A percentile compares a stretch with the other conserved stretches of the same genome.
phyloP scores from a whole-genome alignment of 35 echinoderm and acorn worm species.

The Ophiothrix spiculata region DNA sequence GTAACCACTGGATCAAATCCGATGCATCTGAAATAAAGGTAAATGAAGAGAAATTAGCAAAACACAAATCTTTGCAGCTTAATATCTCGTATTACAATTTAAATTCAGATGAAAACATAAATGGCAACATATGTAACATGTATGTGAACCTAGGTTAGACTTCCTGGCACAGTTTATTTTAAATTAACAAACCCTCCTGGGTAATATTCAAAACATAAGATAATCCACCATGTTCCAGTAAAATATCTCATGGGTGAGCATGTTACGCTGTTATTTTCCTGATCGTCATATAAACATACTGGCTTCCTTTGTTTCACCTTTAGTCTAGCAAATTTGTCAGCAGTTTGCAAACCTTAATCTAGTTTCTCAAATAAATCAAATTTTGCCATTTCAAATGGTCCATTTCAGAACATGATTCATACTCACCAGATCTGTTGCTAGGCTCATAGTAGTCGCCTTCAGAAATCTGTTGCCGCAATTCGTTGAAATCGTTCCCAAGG shows the following conservation, averaged over 20 bases:
- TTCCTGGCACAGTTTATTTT: neutral
- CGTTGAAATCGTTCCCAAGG: slow-evolving; percentile 54
- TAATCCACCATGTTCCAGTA: neutral
- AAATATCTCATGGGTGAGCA: no score
- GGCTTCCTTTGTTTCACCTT: neutral
- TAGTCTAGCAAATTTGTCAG: neutral
- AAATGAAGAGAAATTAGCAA: slow-evolving; percentile 16
- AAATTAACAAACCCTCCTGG: neutral
- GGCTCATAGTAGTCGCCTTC: slow-evolving; percentile 71
- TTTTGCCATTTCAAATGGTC: neutral
- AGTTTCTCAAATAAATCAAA: neutral
- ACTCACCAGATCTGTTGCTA: slow-evolving; percentile 48
- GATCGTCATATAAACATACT: neutral
- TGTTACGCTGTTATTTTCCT: no score
- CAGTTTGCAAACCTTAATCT: neutral
- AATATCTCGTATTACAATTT: neutral
- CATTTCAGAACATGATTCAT: neutral
- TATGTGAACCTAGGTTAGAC: neutral
- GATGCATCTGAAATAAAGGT: slow-evolving; percentile 63
- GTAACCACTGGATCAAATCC: slow-evolving; percentile 60
- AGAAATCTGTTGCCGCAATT: slow-evolving; percentile 65
- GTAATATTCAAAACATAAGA: neutral
- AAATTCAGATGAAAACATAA: neutral
- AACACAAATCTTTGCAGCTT: neutral
- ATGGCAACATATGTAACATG: neutral